Evolutionary conservation across 2,113 vertebrate species (phyloP), one percentile per base, ranked within the genome.

Genomic region (Haemorhous mexicanus): DNA sequence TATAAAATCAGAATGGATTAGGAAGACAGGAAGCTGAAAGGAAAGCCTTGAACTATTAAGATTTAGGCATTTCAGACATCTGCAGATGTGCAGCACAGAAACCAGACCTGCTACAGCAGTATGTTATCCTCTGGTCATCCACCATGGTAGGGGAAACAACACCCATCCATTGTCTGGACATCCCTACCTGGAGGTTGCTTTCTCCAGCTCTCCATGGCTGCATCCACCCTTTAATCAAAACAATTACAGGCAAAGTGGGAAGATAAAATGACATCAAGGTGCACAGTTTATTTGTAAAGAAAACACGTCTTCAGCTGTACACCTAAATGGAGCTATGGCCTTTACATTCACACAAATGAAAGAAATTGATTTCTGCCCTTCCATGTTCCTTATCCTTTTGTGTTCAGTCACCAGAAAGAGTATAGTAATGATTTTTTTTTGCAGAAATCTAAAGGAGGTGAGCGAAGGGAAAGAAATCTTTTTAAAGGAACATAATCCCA

Each of bases 1-100:
- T 79, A 22, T 24, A 77, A 91, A 76, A 87, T 69, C 76, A 62
- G 62, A 84, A 68, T 35, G 84, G 85, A 95, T 95, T 89, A 94
- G 2, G 4, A 66, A 47, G 44, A 44, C 37, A 74, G 84, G 37
- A 90, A 82, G 58, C 73, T 82, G 70, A 80, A 93, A 46, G n/a
- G 8, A 77, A 93, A 88, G 76, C 61, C 72, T 35, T 27, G 14
- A 92, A 72, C 76, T 87, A 61, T 37, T 78, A 70, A 68, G 68
- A 89, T 66, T 77, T 56, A 78, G 61, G 47, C 52, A 82, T 56
- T 90, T 80, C 41, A 41, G 61, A 64, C 26, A 77, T 88, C 56
- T 89, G 85, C 0, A 6, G 70, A 72, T 1, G 9, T 7, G 44
- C 58, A 58, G 44, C 26, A 77, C 43, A 61, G 46, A 88, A 87